These are phyloP conservation scores for Pollenia amentaria DNA, from an alignment of 2,888 invertebrate genomes.

Conservation along the genomic window DNA sequence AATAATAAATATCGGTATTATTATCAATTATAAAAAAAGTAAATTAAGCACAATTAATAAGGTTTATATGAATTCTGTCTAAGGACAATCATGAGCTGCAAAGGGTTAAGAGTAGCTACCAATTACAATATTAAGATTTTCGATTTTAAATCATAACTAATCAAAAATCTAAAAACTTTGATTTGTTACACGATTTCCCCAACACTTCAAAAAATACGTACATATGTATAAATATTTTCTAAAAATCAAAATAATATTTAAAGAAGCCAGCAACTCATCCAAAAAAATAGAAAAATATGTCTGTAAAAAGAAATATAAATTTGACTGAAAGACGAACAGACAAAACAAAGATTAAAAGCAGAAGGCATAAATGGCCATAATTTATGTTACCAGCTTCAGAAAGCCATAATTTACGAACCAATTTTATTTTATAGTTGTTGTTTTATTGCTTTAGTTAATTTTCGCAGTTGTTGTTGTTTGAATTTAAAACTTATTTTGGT, in stretches of 20 bases:
- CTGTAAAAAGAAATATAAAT: conserved; percentile 20
- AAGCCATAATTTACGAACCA: conserved; percentile 68
- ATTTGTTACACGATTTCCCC: too few relatives aligned
- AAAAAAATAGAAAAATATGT: not conserved
- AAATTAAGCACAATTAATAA: too few relatives aligned
- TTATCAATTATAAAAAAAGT: too few relatives aligned
- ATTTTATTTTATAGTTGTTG: conserved; percentile 44
- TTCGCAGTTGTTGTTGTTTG: conserved; percentile 1
- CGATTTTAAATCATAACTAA: too few relatives aligned
- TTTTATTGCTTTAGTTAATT: conserved; percentile 20
- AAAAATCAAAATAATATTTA: conserved; percentile 8
- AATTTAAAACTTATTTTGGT: conserved; percentile 52
- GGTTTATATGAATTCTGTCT: too few relatives aligned
- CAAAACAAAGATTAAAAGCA: conserved; percentile 44
- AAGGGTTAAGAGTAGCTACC: too few relatives aligned
- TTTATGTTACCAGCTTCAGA: conserved; percentile 69
- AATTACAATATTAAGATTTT: too few relatives aligned
- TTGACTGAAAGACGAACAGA: conserved; percentile 46
- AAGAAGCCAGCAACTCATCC: conserved; percentile 11
- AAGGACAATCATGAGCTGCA: too few relatives aligned
- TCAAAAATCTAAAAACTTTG: too few relatives aligned
- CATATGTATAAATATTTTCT: conserved; percentile 29
- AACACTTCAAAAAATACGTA: not conserved
- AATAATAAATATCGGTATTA: too few relatives aligned
- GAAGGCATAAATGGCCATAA: conserved; percentile 66